These are phyloP conservation scores for Cyclophora albipunctata DNA, from an alignment of 2,888 invertebrate genomes.

Conservation along the genomic window DNA sequence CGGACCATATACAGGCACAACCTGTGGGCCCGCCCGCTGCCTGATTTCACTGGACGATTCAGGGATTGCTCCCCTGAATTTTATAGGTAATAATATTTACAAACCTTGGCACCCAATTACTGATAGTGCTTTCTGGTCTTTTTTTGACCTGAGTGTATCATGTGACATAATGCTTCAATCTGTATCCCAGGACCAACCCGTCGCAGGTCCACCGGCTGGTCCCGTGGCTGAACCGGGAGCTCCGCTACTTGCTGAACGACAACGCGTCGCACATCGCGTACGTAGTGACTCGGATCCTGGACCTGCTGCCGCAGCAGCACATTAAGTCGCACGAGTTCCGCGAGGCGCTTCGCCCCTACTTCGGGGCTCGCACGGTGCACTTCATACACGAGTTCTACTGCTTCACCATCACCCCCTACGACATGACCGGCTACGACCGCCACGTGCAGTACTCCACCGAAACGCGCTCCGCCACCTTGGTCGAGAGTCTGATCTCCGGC, in stretches of 20 bases:
- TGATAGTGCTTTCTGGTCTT: too few relatives aligned
- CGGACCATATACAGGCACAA: slow-evolving; percentile 84
- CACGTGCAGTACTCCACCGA: slow-evolving; percentile 79
- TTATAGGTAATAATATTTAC: slow-evolving; percentile 77
- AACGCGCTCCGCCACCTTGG: slow-evolving; percentile 71
- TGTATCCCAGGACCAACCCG: slow-evolving; percentile 79
- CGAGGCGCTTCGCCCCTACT: slow-evolving; percentile 79
- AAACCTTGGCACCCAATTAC: background rate
- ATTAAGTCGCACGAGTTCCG: slow-evolving; percentile 82
- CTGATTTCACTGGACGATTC: slow-evolving; percentile 81
- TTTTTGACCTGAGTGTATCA: too few relatives aligned
- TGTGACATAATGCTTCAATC: background rate
- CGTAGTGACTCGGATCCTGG: slow-evolving; percentile 81
- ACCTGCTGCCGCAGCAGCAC: slow-evolving; percentile 79
- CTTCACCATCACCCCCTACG: slow-evolving; percentile 91
- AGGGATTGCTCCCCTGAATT: slow-evolving; percentile 84
- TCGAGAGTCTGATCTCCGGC: slow-evolving; percentile 71
- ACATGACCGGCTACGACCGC: slow-evolving; percentile 87
- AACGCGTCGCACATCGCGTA: slow-evolving; percentile 78
- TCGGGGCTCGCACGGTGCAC: slow-evolving; percentile 84
- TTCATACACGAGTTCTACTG: slow-evolving; percentile 92
- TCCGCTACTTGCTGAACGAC: slow-evolving; percentile 82
- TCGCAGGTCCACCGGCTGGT: slow-evolving; percentile 87
- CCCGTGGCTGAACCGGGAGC: slow-evolving; percentile 92
- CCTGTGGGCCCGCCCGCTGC: slow-evolving; percentile 82